Percentiles rank a stretch among this genome's conserved stretches.
These are phyloP conservation scores for Xestia c-nigrum DNA, from an alignment of 2,888 invertebrate species.

Conservation along the genomic window DNA sequence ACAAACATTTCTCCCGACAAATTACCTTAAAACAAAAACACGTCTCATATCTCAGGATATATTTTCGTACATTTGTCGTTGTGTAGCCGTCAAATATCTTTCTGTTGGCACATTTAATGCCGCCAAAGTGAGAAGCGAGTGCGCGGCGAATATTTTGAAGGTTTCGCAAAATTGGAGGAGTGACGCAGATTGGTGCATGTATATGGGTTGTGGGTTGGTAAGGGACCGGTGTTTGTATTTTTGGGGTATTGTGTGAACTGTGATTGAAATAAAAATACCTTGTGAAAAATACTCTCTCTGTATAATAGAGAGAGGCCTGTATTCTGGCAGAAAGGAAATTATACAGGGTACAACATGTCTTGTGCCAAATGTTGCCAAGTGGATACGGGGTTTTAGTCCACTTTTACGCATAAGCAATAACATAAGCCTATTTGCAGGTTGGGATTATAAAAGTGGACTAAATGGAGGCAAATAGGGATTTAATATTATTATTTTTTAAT, in stretches of 20 bases:
- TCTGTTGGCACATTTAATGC: slow-evolving; percentile 30
- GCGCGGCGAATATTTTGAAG: slow-evolving; percentile 12
- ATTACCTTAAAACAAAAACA: slow-evolving; percentile 13
- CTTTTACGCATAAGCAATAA: too few relatives aligned
- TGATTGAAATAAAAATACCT: not conserved
- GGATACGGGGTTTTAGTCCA: too few relatives aligned
- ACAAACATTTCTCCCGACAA: slow-evolving; percentile 7
- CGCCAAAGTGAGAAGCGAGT: not conserved
- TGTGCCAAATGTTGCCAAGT: too few relatives aligned
- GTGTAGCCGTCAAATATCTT: slow-evolving; percentile 25
- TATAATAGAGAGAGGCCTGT: too few relatives aligned
- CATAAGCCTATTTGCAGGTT: too few relatives aligned
- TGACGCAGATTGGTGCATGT: not conserved
- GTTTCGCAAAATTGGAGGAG: not conserved
- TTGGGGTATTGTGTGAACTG: not conserved
- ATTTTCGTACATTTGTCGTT: slow-evolving; percentile 32
- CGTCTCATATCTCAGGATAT: slow-evolving; percentile 19
- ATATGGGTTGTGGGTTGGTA: not conserved
- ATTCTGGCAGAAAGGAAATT: too few relatives aligned
- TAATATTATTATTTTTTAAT: too few relatives aligned
- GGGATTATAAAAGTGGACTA: too few relatives aligned
- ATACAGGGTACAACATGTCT: too few relatives aligned
- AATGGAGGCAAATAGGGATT: too few relatives aligned
- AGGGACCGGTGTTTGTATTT: not conserved
- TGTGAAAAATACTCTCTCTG: not conserved